phyloP scores from a whole-genome alignment of 2,888 invertebrate species.

The Ischnus inquisitorius region DNA sequence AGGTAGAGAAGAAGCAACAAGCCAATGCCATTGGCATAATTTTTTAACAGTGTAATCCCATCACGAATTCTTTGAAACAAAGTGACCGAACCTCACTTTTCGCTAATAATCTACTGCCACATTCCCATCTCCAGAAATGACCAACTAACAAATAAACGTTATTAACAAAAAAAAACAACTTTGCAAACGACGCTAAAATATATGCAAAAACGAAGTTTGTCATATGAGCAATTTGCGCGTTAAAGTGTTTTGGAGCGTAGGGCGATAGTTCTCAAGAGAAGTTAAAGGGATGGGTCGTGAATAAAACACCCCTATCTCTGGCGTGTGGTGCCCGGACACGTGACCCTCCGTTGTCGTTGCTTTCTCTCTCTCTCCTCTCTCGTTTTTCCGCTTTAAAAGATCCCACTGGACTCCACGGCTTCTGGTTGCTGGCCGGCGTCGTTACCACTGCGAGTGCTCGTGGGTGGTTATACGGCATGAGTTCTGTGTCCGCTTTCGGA shows the following conservation, averaged over 20 bases:
- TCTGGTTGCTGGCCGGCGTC: conserved; percentile 8
- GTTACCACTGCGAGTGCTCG: background rate
- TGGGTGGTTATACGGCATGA: background rate
- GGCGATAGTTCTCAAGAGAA: background rate
- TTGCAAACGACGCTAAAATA: background rate
- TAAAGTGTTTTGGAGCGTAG: background rate
- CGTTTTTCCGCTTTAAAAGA: conserved; percentile 29
- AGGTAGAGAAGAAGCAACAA: too few species aligned
- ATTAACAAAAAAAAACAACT: background rate
- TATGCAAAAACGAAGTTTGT: background rate
- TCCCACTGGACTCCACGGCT: background rate
- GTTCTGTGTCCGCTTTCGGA: conserved; percentile 14
- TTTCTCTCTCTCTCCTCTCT: conserved; percentile 22
- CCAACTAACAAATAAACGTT: background rate
- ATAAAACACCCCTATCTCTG: conserved; percentile 45
- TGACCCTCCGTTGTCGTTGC: conserved; percentile 8
- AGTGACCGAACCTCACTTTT: too few species aligned
- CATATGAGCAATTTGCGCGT: background rate
- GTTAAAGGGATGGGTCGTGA: conserved; percentile 23
- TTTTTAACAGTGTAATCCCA: too few species aligned
- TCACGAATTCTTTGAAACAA: too few species aligned
- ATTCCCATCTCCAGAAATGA: too few species aligned
- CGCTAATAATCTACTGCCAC: too few species aligned
- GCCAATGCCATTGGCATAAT: too few species aligned
- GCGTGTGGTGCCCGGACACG: conserved; percentile 23